Conservation (phyloP, 1,140 invertebrate genomes). For the Fragariocoptes setiger region DNA sequence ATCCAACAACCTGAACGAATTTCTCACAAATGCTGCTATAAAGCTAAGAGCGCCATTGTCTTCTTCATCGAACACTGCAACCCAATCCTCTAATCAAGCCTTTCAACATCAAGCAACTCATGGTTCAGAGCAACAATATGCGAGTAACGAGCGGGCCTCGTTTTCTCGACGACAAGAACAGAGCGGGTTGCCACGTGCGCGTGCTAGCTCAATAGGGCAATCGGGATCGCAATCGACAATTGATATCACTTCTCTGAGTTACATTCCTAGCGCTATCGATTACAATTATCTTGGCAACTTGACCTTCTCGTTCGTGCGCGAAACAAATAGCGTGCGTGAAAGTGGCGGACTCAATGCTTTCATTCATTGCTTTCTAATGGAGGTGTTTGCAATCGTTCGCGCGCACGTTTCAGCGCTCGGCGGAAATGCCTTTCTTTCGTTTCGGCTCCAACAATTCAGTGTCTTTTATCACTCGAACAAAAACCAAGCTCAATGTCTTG, state of each 20-base stretch:
- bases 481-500: constrained; percentile 53
- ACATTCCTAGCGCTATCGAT: constrained; percentile 41
- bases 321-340: constrained; percentile 61
- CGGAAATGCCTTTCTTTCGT: constrained; percentile 38
- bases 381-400: constrained; percentile 57
- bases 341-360: constrained; percentile 65
- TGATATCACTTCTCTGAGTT: constrained; percentile 49
- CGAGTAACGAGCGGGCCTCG: too few species aligned
- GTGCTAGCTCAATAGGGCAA: too few species aligned
- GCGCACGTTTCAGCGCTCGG: constrained; percentile 72
- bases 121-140: too few species aligned
- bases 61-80: too few species aligned
- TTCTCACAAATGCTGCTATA: too few species aligned
- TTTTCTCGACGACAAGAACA: too few species aligned
- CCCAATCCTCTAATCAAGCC: too few species aligned
- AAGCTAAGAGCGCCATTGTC: too few species aligned
- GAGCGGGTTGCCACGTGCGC: too few species aligned
- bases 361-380: constrained; percentile 64
- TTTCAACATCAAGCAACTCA: too few species aligned
- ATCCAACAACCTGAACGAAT: too few species aligned
- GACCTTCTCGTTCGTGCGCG: constrained; percentile 78
- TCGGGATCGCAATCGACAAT: constrained; percentile 17
- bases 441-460: neutral
- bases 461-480: neutral
- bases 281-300: constrained; percentile 62